Evolutionary conservation across 2,113 vertebrate species (phyloP).

Genomic region (Cyanoliseus patagonus): DNA sequence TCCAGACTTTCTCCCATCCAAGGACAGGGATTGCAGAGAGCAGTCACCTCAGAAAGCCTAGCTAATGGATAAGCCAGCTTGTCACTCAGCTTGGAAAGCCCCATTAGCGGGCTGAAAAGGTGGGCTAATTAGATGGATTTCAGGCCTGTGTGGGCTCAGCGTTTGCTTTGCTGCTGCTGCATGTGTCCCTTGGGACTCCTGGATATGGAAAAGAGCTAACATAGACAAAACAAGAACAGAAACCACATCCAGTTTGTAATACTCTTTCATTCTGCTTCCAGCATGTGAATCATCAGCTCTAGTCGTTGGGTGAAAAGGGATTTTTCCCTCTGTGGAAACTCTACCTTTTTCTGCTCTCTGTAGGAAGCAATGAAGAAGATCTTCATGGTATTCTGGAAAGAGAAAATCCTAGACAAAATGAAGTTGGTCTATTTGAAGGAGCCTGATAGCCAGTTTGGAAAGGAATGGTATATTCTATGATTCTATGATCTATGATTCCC

Average conservation of each 20-base stretch:
- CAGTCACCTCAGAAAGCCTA: neutral
- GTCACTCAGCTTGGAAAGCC: neutral
- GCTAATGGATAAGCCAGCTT: neutral
- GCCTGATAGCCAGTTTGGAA: neutral
- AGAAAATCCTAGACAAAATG: neutral
- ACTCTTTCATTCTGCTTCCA: neutral
- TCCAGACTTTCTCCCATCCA: neutral
- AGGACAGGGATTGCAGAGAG: neutral
- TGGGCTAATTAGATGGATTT: neutral
- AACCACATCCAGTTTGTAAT: neutral
- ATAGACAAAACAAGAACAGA: neutral
- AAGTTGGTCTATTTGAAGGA: neutral
- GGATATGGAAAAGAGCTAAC: neutral
- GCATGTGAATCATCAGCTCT: neutral
- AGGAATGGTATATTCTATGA: neutral
- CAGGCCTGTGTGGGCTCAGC: neutral
- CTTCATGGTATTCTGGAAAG: neutral
- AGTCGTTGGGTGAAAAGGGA: neutral
- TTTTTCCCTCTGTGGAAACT: neutral
- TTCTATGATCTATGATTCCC: neutral
- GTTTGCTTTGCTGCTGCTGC: neutral
- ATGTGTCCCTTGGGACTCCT: neutral
- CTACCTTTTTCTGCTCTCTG: neutral
- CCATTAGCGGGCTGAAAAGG: neutral
- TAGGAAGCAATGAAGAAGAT: neutral